These are phyloP conservation scores for Crypturellus undulatus DNA, from an alignment of 2,113 vertebrate species.

Conservation along the genomic window DNA sequence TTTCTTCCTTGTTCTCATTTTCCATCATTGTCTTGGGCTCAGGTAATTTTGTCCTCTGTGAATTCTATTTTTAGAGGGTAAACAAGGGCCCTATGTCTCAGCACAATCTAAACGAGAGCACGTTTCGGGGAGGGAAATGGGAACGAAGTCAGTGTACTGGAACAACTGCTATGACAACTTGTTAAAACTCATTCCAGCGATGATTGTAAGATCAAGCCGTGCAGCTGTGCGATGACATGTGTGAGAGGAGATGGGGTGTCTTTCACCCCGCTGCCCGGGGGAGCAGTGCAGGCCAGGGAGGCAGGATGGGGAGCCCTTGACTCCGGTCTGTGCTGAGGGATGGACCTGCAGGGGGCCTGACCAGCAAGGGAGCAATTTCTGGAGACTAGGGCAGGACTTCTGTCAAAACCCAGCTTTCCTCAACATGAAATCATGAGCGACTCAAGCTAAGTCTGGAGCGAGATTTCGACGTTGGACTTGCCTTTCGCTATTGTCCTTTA, in stretches of 20 bases:
- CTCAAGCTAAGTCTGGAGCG: neutral
- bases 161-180: slow-evolving; percentile 57
- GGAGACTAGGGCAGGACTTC: neutral
- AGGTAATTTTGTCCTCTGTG: slow-evolving; percentile 27
- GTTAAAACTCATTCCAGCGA: slow-evolving; percentile 52
- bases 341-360: rapidly evolving
- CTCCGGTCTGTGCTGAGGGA: rapidly evolving
- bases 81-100: neutral
- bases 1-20: slow-evolving; percentile 33
- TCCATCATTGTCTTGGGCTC: neutral
- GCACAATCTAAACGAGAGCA: slow-evolving; percentile 37
- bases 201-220: neutral
- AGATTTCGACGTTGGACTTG: neutral
- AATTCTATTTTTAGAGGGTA: slow-evolving; percentile 59
- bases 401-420: neutral
- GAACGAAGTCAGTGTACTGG: slow-evolving; percentile 39
- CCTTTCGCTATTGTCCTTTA: neutral
- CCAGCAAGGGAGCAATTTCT: neutral
- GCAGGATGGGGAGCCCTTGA: neutral
- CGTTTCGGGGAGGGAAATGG: slow-evolving; percentile 23
- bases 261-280: rapidly evolving
- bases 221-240: neutral
- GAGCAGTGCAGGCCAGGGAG: neutral
- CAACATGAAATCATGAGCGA: neutral
- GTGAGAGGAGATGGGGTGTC: neutral